These are phyloP conservation scores for Harpalus rubripes DNA, from an alignment of 2,888 invertebrate species.

Conservation along the genomic window DNA sequence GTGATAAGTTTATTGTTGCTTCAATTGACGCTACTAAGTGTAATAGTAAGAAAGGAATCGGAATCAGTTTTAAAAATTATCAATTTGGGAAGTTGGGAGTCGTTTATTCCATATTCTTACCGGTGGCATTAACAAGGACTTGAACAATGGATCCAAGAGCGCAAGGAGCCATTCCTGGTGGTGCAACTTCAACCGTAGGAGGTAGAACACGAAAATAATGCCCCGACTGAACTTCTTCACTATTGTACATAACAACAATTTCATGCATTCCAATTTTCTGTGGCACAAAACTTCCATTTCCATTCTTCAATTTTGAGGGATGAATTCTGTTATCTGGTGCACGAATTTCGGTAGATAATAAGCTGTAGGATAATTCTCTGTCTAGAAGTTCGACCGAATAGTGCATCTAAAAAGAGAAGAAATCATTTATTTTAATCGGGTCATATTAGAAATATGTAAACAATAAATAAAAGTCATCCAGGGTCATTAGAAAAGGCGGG, in stretches of 20 bases:
- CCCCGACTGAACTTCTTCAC: constrained; percentile 79
- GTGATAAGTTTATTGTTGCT: too few species aligned
- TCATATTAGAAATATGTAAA: constrained; percentile 9
- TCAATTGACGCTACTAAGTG: too few species aligned
- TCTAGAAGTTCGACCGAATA: constrained; percentile 88
- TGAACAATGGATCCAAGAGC: constrained; percentile 96
- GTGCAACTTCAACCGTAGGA: constrained; percentile 90
- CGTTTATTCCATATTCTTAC: constrained; percentile 75
- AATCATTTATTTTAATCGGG: background rate
- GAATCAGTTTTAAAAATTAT: too few species aligned
- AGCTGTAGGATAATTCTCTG: constrained; percentile 75
- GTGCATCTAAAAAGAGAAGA: constrained; percentile 81
- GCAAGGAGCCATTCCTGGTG: constrained; percentile 96
- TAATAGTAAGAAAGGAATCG: too few species aligned
- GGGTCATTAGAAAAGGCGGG: constrained; percentile 29
- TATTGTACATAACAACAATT: constrained; percentile 80
- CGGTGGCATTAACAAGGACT: constrained; percentile 92
- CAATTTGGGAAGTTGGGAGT: too few species aligned
- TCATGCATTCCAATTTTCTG: constrained; percentile 96
- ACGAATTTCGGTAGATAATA: constrained; percentile 74
- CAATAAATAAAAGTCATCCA: constrained; percentile 3
- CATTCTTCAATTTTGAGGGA: constrained; percentile 82
- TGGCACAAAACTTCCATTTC: constrained; percentile 91
- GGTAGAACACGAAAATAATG: constrained; percentile 94
- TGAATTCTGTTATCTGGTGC: constrained; percentile 76